Evolutionary conservation across 2,113 vertebrate genomes (phyloP).

Genomic region (Zootoca vivipara): DNA sequence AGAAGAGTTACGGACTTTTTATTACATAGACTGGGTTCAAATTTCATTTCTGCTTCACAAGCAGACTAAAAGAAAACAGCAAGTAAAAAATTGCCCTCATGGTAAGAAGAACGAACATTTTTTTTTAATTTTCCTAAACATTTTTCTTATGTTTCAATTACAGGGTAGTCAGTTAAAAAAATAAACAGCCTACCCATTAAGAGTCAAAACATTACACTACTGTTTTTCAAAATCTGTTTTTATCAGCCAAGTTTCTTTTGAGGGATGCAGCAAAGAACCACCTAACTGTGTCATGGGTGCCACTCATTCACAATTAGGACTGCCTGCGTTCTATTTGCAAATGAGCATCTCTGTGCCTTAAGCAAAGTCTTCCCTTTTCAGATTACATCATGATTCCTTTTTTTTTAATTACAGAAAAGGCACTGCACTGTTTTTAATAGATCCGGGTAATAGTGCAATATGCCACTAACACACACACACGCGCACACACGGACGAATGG

Average conservation of each 20-base stretch:
- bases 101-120: constrained; percentile 34
- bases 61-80: constrained; percentile 1
- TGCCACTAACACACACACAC: constrained; percentile 48
- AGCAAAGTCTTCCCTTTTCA: constrained; percentile 63
- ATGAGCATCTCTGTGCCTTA: constrained; percentile 53
- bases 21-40: constrained; percentile 21
- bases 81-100: neutral
- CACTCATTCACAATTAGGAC: constrained; percentile 11
- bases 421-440: constrained; percentile 3
- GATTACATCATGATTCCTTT: constrained; percentile 35
- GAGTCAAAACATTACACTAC: constrained; percentile 38
- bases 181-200: constrained; percentile 38
- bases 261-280: constrained; percentile 38
- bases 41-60: constrained; percentile 14
- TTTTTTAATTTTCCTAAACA: constrained; percentile 42
- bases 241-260: constrained; percentile 51
- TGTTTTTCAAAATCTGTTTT: constrained; percentile 49
- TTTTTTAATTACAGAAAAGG: constrained; percentile 11
- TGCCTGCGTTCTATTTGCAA: neutral
- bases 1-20: constrained; percentile 4
- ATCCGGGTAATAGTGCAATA: constrained; percentile 47
- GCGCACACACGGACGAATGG: constrained; percentile 36
- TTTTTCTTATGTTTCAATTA: constrained; percentile 50
- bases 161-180: constrained; percentile 58
- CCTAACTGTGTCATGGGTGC: constrained; percentile 28